Evolutionary conservation across 2,888 invertebrate genomes (phyloP), one percentile per base, ranked within the genome.

Genomic region (Torymus auratus): DNA sequence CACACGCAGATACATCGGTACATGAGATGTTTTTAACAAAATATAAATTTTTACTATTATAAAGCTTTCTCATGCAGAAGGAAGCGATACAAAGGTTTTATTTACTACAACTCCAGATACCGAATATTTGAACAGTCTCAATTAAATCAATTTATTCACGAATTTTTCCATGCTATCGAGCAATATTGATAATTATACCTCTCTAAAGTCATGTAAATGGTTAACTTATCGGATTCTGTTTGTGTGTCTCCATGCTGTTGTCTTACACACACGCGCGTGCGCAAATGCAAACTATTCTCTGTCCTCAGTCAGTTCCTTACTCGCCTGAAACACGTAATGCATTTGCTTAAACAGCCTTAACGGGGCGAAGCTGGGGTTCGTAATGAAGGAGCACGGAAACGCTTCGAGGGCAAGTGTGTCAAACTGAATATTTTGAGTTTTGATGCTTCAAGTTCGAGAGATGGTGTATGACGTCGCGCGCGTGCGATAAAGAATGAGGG

Each of bases 391-490:
- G 52, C 61, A 23, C 28, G 23, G 71, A 75, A 80, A 67, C 76
- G 70, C 17, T 41, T 20, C 20, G 20, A 20, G 2, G 20, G 20
- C 20, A 20, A 20, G 20, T 20, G 20, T 20, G 20, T 1, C 60
- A 71, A 74, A 76, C 77, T 20, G 55, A 41, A 69, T 56, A 78
- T 81, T 81, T 70, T 20, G 81, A 82, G 70, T 79, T 82, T 79
- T 79, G 79, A 76, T 79, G 76, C 23, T 68, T 52, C 28, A 75
- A 79, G 82, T 79, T 73, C 20, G 79, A 69, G 70, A 61, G 69
- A 64, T 13, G 73, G 60, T 41, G 64, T 20, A 20, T 5, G 61
- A 61, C 55, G 62, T 15, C 41, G 56, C 15, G 50, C 23, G 15
- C 71, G 53, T 11, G 53, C 56, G 58, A 50, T 41, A 65, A 14